Conservation (phyloP, 1,140 invertebrate species). For the Matsumurasca onukii region DNA sequence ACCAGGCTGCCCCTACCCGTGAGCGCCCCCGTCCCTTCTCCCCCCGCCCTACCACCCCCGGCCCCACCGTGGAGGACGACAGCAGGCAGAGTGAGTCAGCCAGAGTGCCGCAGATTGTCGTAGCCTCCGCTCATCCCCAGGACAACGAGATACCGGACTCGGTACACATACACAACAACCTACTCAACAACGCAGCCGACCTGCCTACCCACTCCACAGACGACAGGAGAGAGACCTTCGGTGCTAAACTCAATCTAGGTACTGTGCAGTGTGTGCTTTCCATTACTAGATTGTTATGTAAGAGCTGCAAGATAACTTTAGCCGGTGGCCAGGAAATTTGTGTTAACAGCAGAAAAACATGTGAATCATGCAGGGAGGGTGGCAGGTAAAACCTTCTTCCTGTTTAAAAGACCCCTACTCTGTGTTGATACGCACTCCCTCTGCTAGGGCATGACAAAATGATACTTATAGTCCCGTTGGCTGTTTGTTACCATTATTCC, state of each 20-base stretch:
- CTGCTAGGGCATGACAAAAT: no score
- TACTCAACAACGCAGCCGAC: conserved; percentile 55
- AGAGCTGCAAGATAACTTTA: no score
- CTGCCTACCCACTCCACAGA: conserved; percentile 63
- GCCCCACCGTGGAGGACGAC: conserved; percentile 29
- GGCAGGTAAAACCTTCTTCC: no score
- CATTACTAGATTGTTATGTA: no score
- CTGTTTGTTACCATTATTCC: no score
- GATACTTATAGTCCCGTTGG: no score
- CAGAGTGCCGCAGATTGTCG: conserved; percentile 58
- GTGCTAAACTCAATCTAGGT: conserved; percentile 75
- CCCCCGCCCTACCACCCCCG: conserved; percentile 35
- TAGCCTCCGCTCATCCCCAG: conserved; percentile 57
- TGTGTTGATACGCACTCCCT: no score
- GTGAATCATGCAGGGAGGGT: no score
- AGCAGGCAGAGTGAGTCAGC: conserved; percentile 38
- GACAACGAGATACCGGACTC: conserved; percentile 60
- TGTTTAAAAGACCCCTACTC: no score
- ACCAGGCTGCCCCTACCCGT: conserved; percentile 45
- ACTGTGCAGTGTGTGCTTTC: no score
- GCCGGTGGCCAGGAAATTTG: no score
- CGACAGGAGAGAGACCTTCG: conserved; percentile 61
- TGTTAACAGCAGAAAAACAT: no score
- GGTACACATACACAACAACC: conserved; percentile 53
- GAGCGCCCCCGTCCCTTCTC: conserved; percentile 43